Evolutionary conservation across 2,797 vertebrate species (phyloP).

Genomic region (Australoheros facetus): DNA sequence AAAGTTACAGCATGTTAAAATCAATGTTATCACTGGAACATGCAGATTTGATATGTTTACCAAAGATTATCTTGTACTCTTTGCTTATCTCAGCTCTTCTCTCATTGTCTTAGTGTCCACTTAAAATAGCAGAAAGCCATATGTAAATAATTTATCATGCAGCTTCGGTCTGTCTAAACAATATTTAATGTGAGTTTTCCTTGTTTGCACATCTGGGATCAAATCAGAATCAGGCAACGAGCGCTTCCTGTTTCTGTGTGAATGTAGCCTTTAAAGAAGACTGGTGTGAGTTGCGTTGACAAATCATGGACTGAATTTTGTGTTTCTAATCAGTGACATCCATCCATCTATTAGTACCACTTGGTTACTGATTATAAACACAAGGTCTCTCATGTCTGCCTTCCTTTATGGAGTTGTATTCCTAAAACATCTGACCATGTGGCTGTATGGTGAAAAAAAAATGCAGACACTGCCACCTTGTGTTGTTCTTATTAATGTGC

Average conservation of each 20-base stretch:
- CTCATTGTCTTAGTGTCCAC: not conserved
- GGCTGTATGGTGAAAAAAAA: not conserved
- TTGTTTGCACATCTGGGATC: constrained; percentile 1
- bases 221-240: not conserved
- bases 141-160: not conserved
- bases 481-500: not conserved
- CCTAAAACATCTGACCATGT: not conserved
- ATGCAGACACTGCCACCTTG: constrained; percentile 32
- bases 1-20: not conserved
- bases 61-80: not conserved
- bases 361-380: not conserved
- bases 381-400: not conserved
- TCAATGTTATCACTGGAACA: not conserved
- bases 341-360: too few relatives aligned
- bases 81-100: not conserved
- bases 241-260: not conserved
- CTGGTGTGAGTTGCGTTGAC: not conserved
- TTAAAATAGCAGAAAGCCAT: not conserved
- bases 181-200: not conserved
- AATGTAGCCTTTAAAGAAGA: not conserved
- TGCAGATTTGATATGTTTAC: not conserved
- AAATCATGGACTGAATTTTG: not conserved
- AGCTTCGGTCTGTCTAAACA: not conserved
- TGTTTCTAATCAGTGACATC: not conserved
- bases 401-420: not conserved